A percentile compares a stretch with the other conserved stretches of the same genome.
Evolutionary conservation across 2,888 invertebrate genomes (phyloP).

Genomic region (Ectemnius continuus): DNA sequence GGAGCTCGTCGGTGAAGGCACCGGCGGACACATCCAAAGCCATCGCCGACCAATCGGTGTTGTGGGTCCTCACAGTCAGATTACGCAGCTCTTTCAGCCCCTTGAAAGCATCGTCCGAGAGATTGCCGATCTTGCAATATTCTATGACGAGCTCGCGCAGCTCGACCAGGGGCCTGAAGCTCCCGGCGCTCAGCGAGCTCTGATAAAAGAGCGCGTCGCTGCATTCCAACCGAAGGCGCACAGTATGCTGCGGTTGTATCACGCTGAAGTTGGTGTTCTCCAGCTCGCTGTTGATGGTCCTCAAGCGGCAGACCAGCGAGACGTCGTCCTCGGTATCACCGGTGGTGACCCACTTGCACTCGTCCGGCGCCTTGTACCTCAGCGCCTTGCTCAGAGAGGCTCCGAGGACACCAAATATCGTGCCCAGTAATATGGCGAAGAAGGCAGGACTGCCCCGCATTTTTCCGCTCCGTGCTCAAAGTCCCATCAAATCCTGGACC

Average conservation of each 20-base stretch:
- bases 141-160: slow-evolving; percentile 88
- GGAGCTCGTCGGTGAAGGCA: slow-evolving; percentile 87
- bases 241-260: slow-evolving; percentile 90
- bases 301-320: slow-evolving; percentile 85
- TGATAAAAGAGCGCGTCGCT: slow-evolving; percentile 90
- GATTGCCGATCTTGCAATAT: slow-evolving; percentile 89
- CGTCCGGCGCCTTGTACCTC: slow-evolving; percentile 89
- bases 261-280: slow-evolving; percentile 91
- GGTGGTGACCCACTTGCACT: slow-evolving; percentile 88
- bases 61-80: slow-evolving; percentile 89
- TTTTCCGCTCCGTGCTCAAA: slow-evolving; percentile 60
- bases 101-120: slow-evolving; percentile 89
- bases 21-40: slow-evolving; percentile 87
- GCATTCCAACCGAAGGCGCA: slow-evolving; percentile 87
- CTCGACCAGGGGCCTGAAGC: slow-evolving; percentile 87
- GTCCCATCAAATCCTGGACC: slow-evolving; percentile 53
- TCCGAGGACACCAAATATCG: slow-evolving; percentile 82
- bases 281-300: slow-evolving; percentile 89
- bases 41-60: slow-evolving; percentile 91
- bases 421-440: slow-evolving; percentile 81
- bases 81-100: slow-evolving; percentile 88
- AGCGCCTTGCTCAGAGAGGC: slow-evolving; percentile 82
- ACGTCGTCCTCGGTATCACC: slow-evolving; percentile 84
- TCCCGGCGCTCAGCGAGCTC: slow-evolving; percentile 87
- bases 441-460: slow-evolving; percentile 80